These are phyloP conservation scores for Lucilia cuprina DNA, from an alignment of 1,140 invertebrate species.

Conservation along the genomic window DNA sequence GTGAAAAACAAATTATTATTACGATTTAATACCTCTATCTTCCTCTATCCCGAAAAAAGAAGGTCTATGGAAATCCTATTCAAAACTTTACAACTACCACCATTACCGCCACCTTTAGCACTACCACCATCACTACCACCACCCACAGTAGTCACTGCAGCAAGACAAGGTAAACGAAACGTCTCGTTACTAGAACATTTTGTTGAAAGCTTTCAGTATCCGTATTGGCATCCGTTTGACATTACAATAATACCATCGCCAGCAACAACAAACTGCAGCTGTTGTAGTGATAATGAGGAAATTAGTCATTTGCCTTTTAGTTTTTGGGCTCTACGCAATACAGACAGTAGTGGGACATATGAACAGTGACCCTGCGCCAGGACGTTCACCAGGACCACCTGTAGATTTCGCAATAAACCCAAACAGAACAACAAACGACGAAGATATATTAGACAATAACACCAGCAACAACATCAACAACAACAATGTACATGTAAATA, in stretches of 20 bases:
- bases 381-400: constrained; percentile 58
- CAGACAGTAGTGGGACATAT: constrained; percentile 43
- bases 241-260: background rate
- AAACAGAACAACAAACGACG: background rate
- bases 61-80: constrained; percentile 43
- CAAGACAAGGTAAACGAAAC: background rate
- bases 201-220: background rate
- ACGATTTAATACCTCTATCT: background rate
- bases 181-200: background rate
- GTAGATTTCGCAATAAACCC: background rate
- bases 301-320: constrained; percentile 44
- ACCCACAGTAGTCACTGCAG: background rate
- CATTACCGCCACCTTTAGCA: constrained; percentile 11
- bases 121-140: background rate
- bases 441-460: background rate
- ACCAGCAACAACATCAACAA: constrained; percentile 7
- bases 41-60: background rate
- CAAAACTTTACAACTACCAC: background rate
- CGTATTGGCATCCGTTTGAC: background rate
- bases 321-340: constrained; percentile 41
- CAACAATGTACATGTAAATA: constrained; percentile 10
- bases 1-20: background rate
- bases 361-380: constrained; percentile 56
- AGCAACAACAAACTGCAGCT: constrained; percentile 14
- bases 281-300: constrained; percentile 42